Evolutionary conservation across 2,797 vertebrate species (phyloP), one percentile per base, ranked within the genome.

Genomic region (Pelobates cultripes): DNA sequence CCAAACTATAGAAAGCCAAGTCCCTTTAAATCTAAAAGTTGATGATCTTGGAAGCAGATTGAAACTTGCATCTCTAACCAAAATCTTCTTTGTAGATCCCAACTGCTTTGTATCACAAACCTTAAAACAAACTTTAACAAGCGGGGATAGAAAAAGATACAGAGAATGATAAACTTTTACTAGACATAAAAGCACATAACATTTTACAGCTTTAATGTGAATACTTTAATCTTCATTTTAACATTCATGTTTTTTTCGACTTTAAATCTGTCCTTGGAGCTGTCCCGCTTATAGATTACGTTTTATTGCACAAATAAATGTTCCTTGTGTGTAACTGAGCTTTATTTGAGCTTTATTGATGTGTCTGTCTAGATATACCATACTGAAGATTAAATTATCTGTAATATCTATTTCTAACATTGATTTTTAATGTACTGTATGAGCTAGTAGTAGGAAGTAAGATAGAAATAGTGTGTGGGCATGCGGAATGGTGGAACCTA

Each of bases 111-210:
- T 67, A 73, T 73, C 51, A 70, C 51, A 44, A 74, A 55, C 53
- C 42, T 75, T 80, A 15, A 43, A 60, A 10, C 47, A 69, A 42
- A 43, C 43, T 70, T 70, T 45, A 44, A 7, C 14, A 70, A 70
- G 43, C 12, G 9, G 57, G 5, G 43, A 44, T 61, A 69, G 75
- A 70, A 81, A 70, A 75, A 40, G 15, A 75, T n/a, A 80, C 28
- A 28, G 12, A 73, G 28, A 67, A 73, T 42, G 42, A 43, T 53
- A 69, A 70, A 17, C 43, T 44, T 71, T 51, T 71, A 60, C 28
- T 51, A 53, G 47, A 64, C 66, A 75, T 70, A 70, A 45, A 81
- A 47, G 10, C 75, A 40, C 28, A 13, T 14, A 63, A 68, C 7
- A 45, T 17, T 74, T 74, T 15, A 74, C 9, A 73, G 43, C 47